phyloP scores from a whole-genome alignment of 2,113 vertebrate genomes.

The Pseudolaguvia tuberculata region DNA sequence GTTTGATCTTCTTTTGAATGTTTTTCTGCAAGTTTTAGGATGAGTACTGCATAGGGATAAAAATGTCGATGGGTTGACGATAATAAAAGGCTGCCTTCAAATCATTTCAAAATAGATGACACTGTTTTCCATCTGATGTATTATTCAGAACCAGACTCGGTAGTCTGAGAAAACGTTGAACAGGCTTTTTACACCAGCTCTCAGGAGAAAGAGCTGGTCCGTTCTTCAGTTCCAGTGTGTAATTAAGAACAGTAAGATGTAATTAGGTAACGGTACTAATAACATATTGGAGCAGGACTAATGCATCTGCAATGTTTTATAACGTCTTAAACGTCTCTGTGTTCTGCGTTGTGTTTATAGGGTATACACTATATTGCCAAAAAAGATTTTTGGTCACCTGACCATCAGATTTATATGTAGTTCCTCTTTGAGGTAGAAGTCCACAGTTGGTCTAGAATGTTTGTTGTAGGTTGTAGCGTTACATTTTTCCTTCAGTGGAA shows the following conservation, averaged over 20 bases:
- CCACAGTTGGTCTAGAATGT: too few relatives aligned
- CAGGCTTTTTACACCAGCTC: conserved; percentile 18
- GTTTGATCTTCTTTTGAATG: not conserved
- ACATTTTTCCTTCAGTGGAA: too few relatives aligned
- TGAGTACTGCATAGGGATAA: not conserved
- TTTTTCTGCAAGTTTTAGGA: not conserved
- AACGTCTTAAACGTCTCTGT: not conserved
- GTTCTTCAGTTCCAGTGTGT: not conserved
- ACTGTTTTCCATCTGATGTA: conserved; percentile 28
- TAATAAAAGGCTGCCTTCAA: not conserved
- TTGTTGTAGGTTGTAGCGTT: too few relatives aligned
- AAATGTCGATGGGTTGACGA: not conserved
- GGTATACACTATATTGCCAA: not conserved
- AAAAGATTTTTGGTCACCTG: too few relatives aligned
- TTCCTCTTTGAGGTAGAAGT: too few relatives aligned
- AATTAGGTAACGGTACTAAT: conserved; percentile 34
- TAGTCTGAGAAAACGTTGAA: conserved; percentile 17
- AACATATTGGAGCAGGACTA: not conserved
- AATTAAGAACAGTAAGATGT: conserved; percentile 38
- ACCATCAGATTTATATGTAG: too few relatives aligned
- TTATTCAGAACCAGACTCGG: conserved; percentile 31
- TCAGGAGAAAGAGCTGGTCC: conserved; percentile 11
- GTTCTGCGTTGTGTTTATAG: not conserved
- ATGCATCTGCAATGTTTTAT: too few relatives aligned
- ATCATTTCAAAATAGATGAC: conserved; percentile 29